Conservation (phyloP, 2,888 invertebrate genomes). For the Anticlea derivata region DNA sequence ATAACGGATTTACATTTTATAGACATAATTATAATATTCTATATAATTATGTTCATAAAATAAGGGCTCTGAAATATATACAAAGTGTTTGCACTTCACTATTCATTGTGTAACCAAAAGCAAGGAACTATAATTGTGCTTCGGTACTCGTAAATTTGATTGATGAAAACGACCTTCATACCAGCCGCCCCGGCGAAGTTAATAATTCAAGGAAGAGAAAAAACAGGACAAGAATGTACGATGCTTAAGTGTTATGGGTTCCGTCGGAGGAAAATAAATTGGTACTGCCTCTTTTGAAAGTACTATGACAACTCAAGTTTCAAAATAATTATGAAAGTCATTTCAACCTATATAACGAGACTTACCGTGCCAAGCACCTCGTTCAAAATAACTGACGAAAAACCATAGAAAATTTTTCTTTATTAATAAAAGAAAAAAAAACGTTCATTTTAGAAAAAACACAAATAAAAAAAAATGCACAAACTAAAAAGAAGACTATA, state of each 20-base stretch:
- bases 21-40: too few relatives aligned
- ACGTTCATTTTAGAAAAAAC: too few relatives aligned
- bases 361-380: too few relatives aligned
- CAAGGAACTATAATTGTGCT: slow-evolving; percentile 31
- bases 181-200: slow-evolving; percentile 36
- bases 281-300: background rate
- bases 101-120: slow-evolving; percentile 4
- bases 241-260: slow-evolving; percentile 7
- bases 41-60: background rate
- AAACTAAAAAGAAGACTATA: too few relatives aligned
- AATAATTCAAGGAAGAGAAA: slow-evolving; percentile 57
- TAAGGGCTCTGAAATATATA: too few relatives aligned
- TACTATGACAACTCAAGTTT: background rate
- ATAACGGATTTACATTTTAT: too few relatives aligned
- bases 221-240: slow-evolving; percentile 24
- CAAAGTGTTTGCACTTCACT: too few relatives aligned
- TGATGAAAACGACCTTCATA: slow-evolving; percentile 62
- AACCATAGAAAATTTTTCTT: too few relatives aligned
- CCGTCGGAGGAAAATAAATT: slow-evolving; percentile 10
- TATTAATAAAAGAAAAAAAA: too few relatives aligned
- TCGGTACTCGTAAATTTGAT: slow-evolving; percentile 55
- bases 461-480: too few relatives aligned
- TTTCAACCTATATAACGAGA: background rate
- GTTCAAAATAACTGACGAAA: too few relatives aligned
- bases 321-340: background rate